A percentile compares a stretch with the other conserved stretches of the same genome.
Conservation (phyloP, 2,888 invertebrate species). For the Ormyrus nitidulus region DNA sequence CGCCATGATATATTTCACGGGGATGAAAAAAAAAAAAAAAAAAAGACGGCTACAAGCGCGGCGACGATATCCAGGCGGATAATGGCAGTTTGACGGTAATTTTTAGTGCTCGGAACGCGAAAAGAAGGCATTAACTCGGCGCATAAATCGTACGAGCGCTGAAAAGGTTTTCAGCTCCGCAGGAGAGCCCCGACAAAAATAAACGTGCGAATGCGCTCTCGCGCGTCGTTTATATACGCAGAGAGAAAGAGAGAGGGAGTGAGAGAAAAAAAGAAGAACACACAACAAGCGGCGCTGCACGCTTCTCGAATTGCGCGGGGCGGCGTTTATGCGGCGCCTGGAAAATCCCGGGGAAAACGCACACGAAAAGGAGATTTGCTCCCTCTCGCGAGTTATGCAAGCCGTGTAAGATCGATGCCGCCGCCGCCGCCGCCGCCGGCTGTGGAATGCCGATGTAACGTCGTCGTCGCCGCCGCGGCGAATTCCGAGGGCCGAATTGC, state of each 20-base stretch:
- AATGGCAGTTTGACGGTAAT: slow-evolving; percentile 11
- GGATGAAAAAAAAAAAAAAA: neutral
- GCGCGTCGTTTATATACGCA: neutral
- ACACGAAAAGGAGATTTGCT: neutral
- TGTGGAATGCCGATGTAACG: slow-evolving; percentile 9
- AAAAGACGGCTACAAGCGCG: too few relatives aligned
- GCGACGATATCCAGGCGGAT: too few relatives aligned
- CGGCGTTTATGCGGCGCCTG: neutral
- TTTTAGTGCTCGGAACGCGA: neutral
- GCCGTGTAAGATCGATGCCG: slow-evolving; percentile 22
- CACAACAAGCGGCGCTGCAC: too few relatives aligned
- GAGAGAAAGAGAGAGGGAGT: neutral
- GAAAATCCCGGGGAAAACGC: neutral
- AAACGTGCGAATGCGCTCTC: slow-evolving; percentile 7
- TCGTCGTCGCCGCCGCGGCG: too few relatives aligned
- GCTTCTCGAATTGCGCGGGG: neutral
- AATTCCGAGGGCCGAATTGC: too few relatives aligned
- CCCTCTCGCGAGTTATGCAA: slow-evolving; percentile 22
- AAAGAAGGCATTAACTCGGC: slow-evolving; percentile 3
- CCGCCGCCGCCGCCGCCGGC: neutral
- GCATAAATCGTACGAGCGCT: slow-evolving; percentile 5
- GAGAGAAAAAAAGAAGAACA: neutral
- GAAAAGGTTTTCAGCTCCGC: slow-evolving; percentile 5
- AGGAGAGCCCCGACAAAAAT: neutral
- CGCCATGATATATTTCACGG: neutral